Conservation (phyloP, 2,797 vertebrate genomes). For the Chelmon rostratus region DNA sequence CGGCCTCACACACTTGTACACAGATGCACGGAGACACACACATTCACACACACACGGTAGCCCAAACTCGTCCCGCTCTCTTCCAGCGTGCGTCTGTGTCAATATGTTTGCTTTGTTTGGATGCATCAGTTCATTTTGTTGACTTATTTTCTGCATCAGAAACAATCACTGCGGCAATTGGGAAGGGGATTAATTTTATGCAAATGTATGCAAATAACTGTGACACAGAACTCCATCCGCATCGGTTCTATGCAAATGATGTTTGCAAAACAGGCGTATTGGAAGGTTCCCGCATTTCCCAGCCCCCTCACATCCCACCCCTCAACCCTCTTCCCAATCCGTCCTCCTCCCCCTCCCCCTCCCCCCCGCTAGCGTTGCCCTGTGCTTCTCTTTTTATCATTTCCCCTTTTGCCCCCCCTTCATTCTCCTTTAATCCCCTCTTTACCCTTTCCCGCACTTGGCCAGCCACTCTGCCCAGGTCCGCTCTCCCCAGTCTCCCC, state of each 20-base stretch:
- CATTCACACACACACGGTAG: not conserved
- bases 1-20: conserved; percentile 41
- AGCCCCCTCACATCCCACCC: conserved; percentile 63
- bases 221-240: conserved; percentile 83
- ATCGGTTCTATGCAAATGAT: conserved; percentile 86
- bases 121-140: conserved; percentile 75
- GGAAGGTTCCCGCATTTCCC: conserved; percentile 69
- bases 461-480: conserved; percentile 45
- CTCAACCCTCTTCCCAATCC: conserved; percentile 51
- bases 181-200: conserved; percentile 85
- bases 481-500: conserved; percentile 41
- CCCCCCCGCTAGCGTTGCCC: conserved; percentile 32
- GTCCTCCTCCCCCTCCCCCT: conserved; percentile 22
- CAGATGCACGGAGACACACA: conserved; percentile 19
- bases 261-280: conserved; percentile 85
- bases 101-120: conserved; percentile 82
- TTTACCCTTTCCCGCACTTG: conserved; percentile 56
- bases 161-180: conserved; percentile 80
- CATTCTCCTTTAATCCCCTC: conserved; percentile 67
- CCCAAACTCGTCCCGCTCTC: conserved; percentile 30
- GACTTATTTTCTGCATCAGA: conserved; percentile 85
- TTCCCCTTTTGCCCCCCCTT: conserved; percentile 51
- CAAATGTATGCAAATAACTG: conserved; percentile 86
- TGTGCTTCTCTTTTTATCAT: conserved; percentile 40
- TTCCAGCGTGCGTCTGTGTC: conserved; percentile 60